Conservation (phyloP, 1,140 invertebrate species). For the Bombyx mandarina region DNA sequence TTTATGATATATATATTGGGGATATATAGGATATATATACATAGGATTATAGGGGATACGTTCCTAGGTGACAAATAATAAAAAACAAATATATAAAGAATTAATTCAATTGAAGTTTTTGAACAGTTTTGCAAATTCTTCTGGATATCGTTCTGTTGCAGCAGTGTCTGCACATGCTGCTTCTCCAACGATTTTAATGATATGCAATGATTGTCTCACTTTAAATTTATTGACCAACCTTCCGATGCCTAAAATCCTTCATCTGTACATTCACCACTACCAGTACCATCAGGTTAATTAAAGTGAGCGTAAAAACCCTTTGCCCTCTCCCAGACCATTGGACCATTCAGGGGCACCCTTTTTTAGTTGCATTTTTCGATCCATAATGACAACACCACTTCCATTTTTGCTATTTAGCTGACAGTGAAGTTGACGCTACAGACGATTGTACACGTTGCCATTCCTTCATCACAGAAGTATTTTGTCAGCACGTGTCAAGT, state of each 20-base stretch:
- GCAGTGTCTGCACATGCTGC: constrained; percentile 22
- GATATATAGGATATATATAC: too few relatives aligned
- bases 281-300: constrained; percentile 21
- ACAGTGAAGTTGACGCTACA: constrained; percentile 23
- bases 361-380: constrained; percentile 13
- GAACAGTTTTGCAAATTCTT: constrained; percentile 17
- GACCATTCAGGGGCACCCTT: constrained; percentile 23
- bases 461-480: too few relatives aligned
- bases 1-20: too few relatives aligned
- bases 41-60: too few relatives aligned
- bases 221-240: constrained; percentile 25
- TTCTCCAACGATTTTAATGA: constrained; percentile 23
- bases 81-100: neutral
- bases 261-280: constrained; percentile 19
- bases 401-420: constrained; percentile 26
- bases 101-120: neutral
- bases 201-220: constrained; percentile 21
- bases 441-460: constrained; percentile 5
- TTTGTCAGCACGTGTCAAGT: too few relatives aligned
- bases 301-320: constrained; percentile 27
- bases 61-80: neutral
- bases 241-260: constrained; percentile 22
- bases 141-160: constrained; percentile 22
- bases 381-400: constrained; percentile 19
- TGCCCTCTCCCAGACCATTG: constrained; percentile 22